Evolutionary conservation across 2,113 vertebrate genomes (phyloP).

Genomic region (Antechinus flavipes): DNA sequence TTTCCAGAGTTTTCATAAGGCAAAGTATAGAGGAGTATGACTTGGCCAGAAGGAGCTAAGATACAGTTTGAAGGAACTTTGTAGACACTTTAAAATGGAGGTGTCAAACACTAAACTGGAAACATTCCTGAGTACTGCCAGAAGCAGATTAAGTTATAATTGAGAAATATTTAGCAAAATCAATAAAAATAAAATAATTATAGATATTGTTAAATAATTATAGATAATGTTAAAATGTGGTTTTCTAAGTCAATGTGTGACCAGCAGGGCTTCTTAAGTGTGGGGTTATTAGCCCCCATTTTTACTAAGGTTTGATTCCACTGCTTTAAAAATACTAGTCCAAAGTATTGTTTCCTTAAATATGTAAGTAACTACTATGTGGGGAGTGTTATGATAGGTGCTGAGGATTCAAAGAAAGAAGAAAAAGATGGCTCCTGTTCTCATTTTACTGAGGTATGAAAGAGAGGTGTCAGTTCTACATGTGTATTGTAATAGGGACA

Average conservation of each 20-base stretch:
- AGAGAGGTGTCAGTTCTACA: not conserved
- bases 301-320: not conserved
- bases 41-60: not conserved
- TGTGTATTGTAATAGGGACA: not conserved
- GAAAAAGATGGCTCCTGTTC: not conserved
- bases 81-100: not conserved
- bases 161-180: not conserved
- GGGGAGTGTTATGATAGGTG: not conserved
- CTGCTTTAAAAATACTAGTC: not conserved
- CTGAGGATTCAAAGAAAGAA: not conserved
- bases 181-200: not conserved
- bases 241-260: not conserved
- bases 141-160: not conserved
- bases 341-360: not conserved
- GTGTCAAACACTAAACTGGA: not conserved
- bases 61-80: not conserved
- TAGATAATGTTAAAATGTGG: not conserved
- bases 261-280: not conserved
- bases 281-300: not conserved
- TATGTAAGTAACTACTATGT: not conserved
- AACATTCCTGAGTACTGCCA: not conserved
- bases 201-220: not conserved
- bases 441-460: not conserved
- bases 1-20: not conserved
- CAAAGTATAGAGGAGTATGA: constrained; percentile 41